These are phyloP conservation scores for Phragmatobia fuliginosa DNA, from an alignment of 2,888 invertebrate genomes.

Conservation along the genomic window DNA sequence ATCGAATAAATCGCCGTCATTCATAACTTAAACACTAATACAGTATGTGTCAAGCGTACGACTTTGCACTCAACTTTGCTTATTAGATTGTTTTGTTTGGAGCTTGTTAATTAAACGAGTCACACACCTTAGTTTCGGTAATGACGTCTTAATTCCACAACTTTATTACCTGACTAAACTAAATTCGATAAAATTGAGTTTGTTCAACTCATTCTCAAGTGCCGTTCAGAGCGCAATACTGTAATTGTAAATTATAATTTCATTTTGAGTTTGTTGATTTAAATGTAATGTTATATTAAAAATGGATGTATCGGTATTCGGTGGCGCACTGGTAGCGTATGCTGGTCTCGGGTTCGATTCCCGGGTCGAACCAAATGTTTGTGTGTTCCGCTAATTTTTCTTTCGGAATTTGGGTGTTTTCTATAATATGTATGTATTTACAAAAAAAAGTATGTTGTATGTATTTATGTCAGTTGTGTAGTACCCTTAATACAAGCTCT, in stretches of 20 bases:
- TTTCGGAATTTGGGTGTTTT: no score
- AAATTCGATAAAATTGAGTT: conserved; percentile 17
- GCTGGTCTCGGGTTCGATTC: no score
- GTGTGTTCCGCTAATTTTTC: no score
- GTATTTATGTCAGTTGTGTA: no score
- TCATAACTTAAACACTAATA: conserved; percentile 28
- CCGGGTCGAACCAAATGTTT: no score
- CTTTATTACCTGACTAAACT: conserved; percentile 34
- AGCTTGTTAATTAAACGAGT: conserved; percentile 70
- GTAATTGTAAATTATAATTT: neutral
- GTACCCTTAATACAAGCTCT: no score
- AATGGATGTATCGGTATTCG: no score
- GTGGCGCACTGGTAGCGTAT: no score
- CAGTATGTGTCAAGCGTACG: conserved; percentile 59
- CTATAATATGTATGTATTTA: no score
- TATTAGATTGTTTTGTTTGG: conserved; percentile 80
- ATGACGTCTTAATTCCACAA: conserved; percentile 50
- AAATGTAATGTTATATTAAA: no score
- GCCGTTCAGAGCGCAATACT: neutral
- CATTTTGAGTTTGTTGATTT: neutral
- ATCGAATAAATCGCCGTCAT: conserved; percentile 29
- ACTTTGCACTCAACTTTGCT: conserved; percentile 76
- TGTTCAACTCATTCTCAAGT: conserved; percentile 3
- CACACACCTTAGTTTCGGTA: conserved; percentile 57
- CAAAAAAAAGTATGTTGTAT: no score